phyloP scores from a whole-genome alignment of 2,113 vertebrate species.

The Desmodus rotundus region DNA sequence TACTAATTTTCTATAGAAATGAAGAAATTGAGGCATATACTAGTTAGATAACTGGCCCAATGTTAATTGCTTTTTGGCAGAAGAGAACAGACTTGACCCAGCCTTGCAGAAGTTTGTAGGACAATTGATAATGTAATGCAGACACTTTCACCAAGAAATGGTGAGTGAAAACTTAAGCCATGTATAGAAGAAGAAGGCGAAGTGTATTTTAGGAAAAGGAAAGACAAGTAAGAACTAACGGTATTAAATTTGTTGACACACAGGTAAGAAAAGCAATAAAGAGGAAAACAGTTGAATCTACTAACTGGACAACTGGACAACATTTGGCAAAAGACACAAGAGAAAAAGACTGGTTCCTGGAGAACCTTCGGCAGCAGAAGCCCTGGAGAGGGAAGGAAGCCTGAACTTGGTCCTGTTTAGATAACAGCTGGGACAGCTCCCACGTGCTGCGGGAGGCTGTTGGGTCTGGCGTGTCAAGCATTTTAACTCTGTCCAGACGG shows the following conservation, averaged over 20 bases:
- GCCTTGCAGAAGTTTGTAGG: not conserved
- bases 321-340: not conserved
- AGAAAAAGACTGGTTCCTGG: not conserved
- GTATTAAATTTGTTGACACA: not conserved
- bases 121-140: not conserved
- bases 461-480: fast-evolving
- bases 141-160: not conserved
- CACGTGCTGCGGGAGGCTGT: not conserved
- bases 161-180: not conserved
- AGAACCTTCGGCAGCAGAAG: not conserved
- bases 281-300: not conserved
- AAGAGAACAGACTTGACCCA: not conserved
- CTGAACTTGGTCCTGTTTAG: not conserved
- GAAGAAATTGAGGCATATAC: not conserved
- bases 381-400: not conserved
- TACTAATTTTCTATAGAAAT: not conserved
- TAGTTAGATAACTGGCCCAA: not conserved
- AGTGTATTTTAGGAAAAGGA: conserved; percentile 2
- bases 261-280: not conserved
- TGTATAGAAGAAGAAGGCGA: not conserved
- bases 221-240: not conserved
- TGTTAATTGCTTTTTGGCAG: not conserved
- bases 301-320: not conserved
- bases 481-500: not conserved
- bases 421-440: not conserved